Evolutionary conservation across 2,888 invertebrate genomes (phyloP).

Genomic region (Ypsolopha sequella): DNA sequence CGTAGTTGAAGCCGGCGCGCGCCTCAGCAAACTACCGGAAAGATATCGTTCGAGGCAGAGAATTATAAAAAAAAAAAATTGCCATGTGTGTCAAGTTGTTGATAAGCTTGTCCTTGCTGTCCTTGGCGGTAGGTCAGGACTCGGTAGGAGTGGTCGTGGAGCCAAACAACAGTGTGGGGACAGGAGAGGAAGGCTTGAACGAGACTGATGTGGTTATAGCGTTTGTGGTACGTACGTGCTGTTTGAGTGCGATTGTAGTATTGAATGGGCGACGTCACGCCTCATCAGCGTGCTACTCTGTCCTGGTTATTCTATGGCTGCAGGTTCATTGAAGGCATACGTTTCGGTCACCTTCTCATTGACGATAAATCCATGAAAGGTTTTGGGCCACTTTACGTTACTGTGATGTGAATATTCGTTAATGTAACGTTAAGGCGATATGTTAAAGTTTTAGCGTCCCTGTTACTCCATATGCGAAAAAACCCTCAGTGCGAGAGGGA

Average conservation of each 20-base stretch:
- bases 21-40: conserved; percentile 33
- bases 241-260: conserved; percentile 14
- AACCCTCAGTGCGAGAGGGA: no score
- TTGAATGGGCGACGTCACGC: conserved; percentile 19
- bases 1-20: conserved; percentile 58
- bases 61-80: not conserved
- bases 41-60: not conserved
- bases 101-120: conserved; percentile 17
- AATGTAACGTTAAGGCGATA: no score
- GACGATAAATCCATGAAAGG: no score
- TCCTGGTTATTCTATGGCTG: not conserved
- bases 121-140: conserved; percentile 17
- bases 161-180: conserved; percentile 18
- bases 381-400: no score
- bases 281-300: conserved; percentile 13
- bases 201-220: conserved; percentile 39
- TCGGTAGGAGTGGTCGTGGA: conserved; percentile 21
- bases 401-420: no score
- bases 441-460: no score
- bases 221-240: conserved; percentile 50
- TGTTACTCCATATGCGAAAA: no score
- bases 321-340: not conserved
- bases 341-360: no score
- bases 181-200: conserved; percentile 22
- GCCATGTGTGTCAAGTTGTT: conserved; percentile 21